Evolutionary conservation across 2,888 invertebrate species (phyloP), one percentile per base, ranked within the genome.

Genomic region (Latrodectus elegans): DNA sequence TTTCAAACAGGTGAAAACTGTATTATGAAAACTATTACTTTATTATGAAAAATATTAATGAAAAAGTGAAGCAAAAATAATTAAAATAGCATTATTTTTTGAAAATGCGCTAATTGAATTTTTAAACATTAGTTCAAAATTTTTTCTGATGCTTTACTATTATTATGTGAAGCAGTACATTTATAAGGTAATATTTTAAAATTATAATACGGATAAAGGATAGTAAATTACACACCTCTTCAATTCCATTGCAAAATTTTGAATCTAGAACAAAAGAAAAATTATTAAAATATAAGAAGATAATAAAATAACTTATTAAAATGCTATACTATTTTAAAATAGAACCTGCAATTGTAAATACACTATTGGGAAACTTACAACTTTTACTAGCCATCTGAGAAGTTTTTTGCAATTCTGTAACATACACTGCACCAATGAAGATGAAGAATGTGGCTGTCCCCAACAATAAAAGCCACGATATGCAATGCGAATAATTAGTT

Each of bases 361-460:
- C 52, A 52, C 17, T 38, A 75, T 10, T 49, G 8, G 8, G 8
- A 38, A 0, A 82, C 87, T 82, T 78, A 87, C 87, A 70, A 64
- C 67, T 78, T 51, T 82, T 87, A 15, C 15, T 78, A 38, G 85
- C 74, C n/a, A 74, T 52, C 12, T 79, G 75, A 17, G 82, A 55
- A 9, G 60, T 90, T 91, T 92, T 92, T 88, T 92, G 92, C 90
- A 92, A 92, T 83, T 93, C 92, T 80, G 92, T 92, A 89, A 93
- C 90, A 90, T 93, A 93, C 89, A 92, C 91, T 88, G 92, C 90
- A 8, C 92, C 93, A 90, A 93, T 90, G 55, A 91, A 90, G 77
- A 91, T 91, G 88, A 93, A 93, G 91, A 93, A 93, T 73, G 92
- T 89, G 55, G 92, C 92, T 68, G 92, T 90, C 26, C 92, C 92